Percentiles rank a stretch among this genome's conserved stretches.
Conservation (phyloP, 35 echinoderm and acorn worm species). For the Acanthaster planci region DNA sequence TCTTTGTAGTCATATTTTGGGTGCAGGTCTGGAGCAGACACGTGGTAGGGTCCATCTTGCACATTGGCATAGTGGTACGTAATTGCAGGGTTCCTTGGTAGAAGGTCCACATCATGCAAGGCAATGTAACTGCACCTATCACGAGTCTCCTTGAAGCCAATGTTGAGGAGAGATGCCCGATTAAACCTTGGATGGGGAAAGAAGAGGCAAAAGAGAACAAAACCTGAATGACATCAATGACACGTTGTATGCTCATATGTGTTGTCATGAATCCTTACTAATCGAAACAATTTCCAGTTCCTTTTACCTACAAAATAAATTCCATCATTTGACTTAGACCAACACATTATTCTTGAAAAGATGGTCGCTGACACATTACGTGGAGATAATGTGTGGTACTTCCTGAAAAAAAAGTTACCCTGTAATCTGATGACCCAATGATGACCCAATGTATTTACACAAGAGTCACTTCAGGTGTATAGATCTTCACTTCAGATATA, state of each 20-base stretch:
- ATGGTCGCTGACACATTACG: too few relatives aligned
- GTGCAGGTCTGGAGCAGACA: constrained; percentile 86
- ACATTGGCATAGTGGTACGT: constrained; percentile 74
- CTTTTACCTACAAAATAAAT: too few relatives aligned
- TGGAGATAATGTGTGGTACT: too few relatives aligned
- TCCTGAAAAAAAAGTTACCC: too few relatives aligned
- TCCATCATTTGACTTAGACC: too few relatives aligned
- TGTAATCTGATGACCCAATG: too few relatives aligned
- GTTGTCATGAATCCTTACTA: background rate
- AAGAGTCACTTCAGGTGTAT: too few relatives aligned
- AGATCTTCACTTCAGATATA: too few relatives aligned
- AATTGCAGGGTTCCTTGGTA: constrained; percentile 68
- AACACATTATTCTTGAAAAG: too few relatives aligned
- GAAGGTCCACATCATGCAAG: constrained; percentile 95
- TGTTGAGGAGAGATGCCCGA: constrained; percentile 79
- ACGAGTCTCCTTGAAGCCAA: constrained; percentile 72
- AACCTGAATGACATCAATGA: too few relatives aligned
- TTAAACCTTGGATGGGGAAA: constrained; percentile 75
- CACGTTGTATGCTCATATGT: background rate
- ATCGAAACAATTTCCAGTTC: too few relatives aligned
- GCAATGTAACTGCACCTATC: constrained; percentile 83
- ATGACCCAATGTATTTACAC: too few relatives aligned
- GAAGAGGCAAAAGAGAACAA: background rate
- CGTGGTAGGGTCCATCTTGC: constrained; percentile 74
- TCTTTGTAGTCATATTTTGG: constrained; percentile 85